These are phyloP conservation scores for Coluber constrictor DNA, from an alignment of 2,797 vertebrate species.

Conservation along the genomic window DNA sequence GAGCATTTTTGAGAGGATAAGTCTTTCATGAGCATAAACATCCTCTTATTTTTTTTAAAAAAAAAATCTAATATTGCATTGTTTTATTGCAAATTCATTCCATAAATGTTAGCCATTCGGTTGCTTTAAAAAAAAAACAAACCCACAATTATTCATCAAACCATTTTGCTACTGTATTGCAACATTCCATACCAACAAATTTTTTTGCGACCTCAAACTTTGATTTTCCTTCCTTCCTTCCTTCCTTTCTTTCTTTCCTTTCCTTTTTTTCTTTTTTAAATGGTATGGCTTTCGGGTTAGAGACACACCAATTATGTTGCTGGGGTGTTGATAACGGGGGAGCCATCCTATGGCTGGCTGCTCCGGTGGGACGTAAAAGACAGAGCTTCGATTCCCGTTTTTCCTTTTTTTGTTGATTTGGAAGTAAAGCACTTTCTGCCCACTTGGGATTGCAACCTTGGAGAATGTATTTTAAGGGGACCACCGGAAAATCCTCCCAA, in stretches of 20 bases:
- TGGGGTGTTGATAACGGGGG: background rate
- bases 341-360: background rate
- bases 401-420: background rate
- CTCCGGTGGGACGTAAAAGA: rapidly evolving
- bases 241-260: too few relatives aligned
- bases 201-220: slow-evolving; percentile 18
- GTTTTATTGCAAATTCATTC: slow-evolving; percentile 53
- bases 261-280: background rate
- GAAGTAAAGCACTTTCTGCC: slow-evolving; percentile 16
- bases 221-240: slow-evolving; percentile 2
- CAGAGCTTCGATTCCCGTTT: background rate
- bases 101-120: slow-evolving; percentile 47
- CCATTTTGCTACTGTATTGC: slow-evolving; percentile 73
- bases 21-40: slow-evolving; percentile 52
- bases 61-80: slow-evolving; percentile 43
- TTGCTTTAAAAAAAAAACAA: slow-evolving; percentile 28
- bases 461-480: background rate
- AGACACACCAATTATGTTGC: background rate
- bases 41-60: slow-evolving; percentile 30
- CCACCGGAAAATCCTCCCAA: background rate
- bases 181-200: slow-evolving; percentile 29
- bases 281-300: slow-evolving; percentile 26
- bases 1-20: slow-evolving; percentile 54
- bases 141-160: slow-evolving; percentile 51
- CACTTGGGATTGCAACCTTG: slow-evolving; percentile 12